These are phyloP conservation scores for Andrena bucephala DNA, from an alignment of 2,888 invertebrate species.

Conservation along the genomic window DNA sequence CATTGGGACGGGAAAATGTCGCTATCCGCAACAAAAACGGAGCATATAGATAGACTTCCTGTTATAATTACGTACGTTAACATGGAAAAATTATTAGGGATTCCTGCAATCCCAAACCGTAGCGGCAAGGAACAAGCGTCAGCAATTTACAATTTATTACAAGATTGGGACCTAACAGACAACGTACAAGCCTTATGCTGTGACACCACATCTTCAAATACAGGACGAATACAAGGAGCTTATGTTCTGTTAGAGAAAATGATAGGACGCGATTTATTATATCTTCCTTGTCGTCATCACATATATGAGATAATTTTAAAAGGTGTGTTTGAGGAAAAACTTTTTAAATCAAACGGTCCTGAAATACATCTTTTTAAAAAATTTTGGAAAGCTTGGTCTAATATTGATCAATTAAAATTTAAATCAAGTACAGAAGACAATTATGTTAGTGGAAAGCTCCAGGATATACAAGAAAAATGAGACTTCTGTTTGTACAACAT, in stretches of 20 bases:
- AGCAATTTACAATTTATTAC: constrained; percentile 11
- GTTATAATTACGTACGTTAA: constrained; percentile 6
- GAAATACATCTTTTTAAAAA: constrained; percentile 24
- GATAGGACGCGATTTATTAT: constrained; percentile 68
- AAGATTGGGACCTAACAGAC: constrained; percentile 21
- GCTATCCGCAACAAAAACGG: constrained; percentile 3
- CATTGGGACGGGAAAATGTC: constrained; percentile 24
- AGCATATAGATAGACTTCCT: constrained; percentile 11
- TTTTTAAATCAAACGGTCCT: constrained; percentile 15
- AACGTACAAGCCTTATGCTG: constrained; percentile 19
- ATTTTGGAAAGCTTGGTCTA: constrained; percentile 26
- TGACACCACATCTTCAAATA: constrained; percentile 22
- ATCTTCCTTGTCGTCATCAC: constrained; percentile 53
- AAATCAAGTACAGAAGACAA: constrained; percentile 2
- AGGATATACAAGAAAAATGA: constrained; percentile 2
- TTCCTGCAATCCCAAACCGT: constrained; percentile 7
- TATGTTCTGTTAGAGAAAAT: constrained; percentile 36
- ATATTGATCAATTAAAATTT: constrained; percentile 24
- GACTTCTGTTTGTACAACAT: neutral
- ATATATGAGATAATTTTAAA: constrained; percentile 14
- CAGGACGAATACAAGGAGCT: constrained; percentile 40
- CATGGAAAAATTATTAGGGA: constrained; percentile 20
- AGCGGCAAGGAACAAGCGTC: constrained; percentile 4
- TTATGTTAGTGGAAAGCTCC: neutral
- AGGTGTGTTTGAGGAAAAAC: constrained; percentile 44